These are phyloP conservation scores for Cryptocephalus moraei DNA, from an alignment of 2,888 invertebrate genomes.

Conservation along the genomic window DNA sequence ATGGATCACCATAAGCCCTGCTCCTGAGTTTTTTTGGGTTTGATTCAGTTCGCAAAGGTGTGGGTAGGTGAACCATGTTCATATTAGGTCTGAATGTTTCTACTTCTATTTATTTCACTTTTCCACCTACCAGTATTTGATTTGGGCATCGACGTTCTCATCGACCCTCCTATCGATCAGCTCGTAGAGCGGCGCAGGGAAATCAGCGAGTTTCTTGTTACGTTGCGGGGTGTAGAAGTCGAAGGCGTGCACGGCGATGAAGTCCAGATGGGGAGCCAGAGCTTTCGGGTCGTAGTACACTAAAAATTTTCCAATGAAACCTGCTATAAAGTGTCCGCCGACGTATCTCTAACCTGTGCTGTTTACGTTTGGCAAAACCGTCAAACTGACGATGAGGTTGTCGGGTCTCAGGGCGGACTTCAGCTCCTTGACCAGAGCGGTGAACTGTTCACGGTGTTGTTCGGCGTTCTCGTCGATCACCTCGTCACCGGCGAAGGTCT, in stretches of 20 bases:
- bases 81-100: no score
- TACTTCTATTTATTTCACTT: no score
- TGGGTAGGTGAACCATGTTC: no score
- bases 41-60: no score
- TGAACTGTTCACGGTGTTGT: constrained; percentile 70
- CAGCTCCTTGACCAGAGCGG: constrained; percentile 62
- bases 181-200: constrained; percentile 58
- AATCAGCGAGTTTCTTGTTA: constrained; percentile 66
- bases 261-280: constrained; percentile 63
- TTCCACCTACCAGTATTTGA: constrained; percentile 46
- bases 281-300: constrained; percentile 68
- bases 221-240: constrained; percentile 66
- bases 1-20: no score
- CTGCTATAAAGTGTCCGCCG: neutral
- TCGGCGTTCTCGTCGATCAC: constrained; percentile 67
- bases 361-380: constrained; percentile 66
- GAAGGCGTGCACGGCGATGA: constrained; percentile 63
- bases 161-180: constrained; percentile 58
- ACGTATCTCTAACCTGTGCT: constrained; percentile 43
- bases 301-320: constrained; percentile 29
- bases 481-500: constrained; percentile 54
- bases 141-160: constrained; percentile 53
- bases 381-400: constrained; percentile 50
- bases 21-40: no score
- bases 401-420: constrained; percentile 58